phyloP scores from a whole-genome alignment of 2,113 vertebrate genomes.

The Erythrocebus patas region DNA sequence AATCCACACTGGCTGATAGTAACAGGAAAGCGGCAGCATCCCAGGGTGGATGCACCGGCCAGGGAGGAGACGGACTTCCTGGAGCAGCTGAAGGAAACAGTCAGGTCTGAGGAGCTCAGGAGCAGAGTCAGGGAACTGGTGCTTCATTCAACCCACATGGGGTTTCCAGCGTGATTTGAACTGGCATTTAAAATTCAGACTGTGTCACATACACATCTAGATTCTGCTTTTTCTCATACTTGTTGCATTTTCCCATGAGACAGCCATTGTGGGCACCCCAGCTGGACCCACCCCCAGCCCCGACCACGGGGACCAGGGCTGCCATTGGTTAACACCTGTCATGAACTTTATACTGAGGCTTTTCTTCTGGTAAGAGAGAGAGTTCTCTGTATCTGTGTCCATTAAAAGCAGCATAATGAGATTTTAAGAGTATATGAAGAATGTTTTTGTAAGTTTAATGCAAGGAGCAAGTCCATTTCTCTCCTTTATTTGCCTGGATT shows the following conservation, averaged over 20 bases:
- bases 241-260: not conserved
- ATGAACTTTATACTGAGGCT: not conserved
- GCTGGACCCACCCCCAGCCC: too few species aligned
- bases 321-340: too few species aligned
- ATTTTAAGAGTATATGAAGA: not conserved
- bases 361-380: not conserved
- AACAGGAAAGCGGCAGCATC: not conserved
- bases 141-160: not conserved
- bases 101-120: not conserved
- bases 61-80: not conserved
- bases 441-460: not conserved
- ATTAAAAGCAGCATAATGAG: not conserved
- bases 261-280: not conserved
- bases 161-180: not conserved
- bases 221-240: not conserved
- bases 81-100: not conserved
- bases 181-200: not conserved
- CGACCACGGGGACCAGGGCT: too few species aligned
- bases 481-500: not conserved
- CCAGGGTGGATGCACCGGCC: rapidly evolving
- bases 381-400: not conserved
- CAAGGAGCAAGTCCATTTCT: not conserved
- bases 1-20: not conserved
- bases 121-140: not conserved
- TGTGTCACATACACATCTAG: not conserved